These are phyloP conservation scores for Thumatha senex DNA, from an alignment of 2,888 invertebrate species.

Conservation along the genomic window DNA sequence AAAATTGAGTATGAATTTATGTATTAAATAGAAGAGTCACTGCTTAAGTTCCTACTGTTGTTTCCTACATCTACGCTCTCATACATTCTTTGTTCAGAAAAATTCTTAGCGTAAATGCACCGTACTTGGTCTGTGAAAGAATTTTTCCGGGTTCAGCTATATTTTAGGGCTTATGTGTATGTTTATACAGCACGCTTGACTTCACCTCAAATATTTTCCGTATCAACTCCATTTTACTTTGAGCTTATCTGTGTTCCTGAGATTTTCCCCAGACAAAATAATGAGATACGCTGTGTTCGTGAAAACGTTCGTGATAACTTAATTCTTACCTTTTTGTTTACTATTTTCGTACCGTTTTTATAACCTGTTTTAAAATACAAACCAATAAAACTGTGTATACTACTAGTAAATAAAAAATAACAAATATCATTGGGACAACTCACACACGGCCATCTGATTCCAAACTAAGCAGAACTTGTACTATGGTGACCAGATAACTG, in stretches of 20 bases:
- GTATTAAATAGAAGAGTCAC: no score
- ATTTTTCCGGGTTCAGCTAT: not conserved
- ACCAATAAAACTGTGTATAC: no score
- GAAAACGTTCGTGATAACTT: no score
- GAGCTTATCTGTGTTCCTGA: slow-evolving; percentile 60
- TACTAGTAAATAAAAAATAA: no score
- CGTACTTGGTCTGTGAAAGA: not conserved
- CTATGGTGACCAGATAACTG: no score
- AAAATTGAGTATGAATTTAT: no score
- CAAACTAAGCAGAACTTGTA: no score
- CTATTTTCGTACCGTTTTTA: not conserved
- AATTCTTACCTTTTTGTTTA: not conserved
- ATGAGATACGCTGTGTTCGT: no score
- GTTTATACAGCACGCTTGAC: slow-evolving; percentile 53
- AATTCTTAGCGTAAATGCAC: not conserved
- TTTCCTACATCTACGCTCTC: not conserved
- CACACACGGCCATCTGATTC: no score
- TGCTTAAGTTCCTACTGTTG: no score
- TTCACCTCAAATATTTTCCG: slow-evolving; percentile 64
- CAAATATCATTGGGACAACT: no score
- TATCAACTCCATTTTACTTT: slow-evolving; percentile 74
- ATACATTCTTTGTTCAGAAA: not conserved
- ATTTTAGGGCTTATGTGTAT: not conserved
- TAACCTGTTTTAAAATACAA: no score
- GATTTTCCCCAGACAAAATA: slow-evolving; percentile 57